Base-by-base conservation (phyloP, 2,888 invertebrate genomes). In the Chromoteleia sp. region DNA sequence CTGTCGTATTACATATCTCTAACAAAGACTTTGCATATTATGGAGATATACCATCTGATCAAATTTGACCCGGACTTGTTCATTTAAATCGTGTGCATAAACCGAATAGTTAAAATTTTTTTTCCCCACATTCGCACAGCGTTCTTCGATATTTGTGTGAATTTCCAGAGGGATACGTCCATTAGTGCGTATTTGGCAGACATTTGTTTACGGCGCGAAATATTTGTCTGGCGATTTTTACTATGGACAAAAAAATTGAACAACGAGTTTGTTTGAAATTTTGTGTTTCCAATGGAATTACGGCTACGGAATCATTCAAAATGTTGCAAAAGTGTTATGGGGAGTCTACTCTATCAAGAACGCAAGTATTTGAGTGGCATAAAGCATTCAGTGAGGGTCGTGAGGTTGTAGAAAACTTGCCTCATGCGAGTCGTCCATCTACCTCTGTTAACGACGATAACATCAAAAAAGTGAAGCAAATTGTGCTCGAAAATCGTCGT, bases 401-500 rank as follows among this genome's bases (percentile, higher is more conserved):
- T 33, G 33, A 43, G 12, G 15, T 43, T 7, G 43, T 43, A 43
- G 43, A 43, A 43, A 43, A 43, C 43, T 43, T 43, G 43, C 15
- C 43, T 43, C 43, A 43, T 43, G 43, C 43, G 43, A 43, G 43
- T 43, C 43, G 43, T 43, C 43, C 43, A 43, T 17, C 14, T 2
- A 43, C 43, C 12, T 8, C 43, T 43, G 25, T 5, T 25, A 25
- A 25, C 25, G 25, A 25, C 25, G 25, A 25, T 50, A 50, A 25
- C 50, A 25, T 50, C 50, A 4, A 50, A 25, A 29, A 50, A 21
- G 21, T 50, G 50, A 50, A 50, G 25, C 2, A 50, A 50, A 50
- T 50, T 50, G 25, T 50, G 50, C 12, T 50, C 50, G 25, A 50
- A 50, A 50, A 50, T 43, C 17, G 43, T 50, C n/a, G 17, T 48